Evolutionary conservation across 1,140 invertebrate species (phyloP).

Genomic region (Akabosia matsudoensis): DNA sequence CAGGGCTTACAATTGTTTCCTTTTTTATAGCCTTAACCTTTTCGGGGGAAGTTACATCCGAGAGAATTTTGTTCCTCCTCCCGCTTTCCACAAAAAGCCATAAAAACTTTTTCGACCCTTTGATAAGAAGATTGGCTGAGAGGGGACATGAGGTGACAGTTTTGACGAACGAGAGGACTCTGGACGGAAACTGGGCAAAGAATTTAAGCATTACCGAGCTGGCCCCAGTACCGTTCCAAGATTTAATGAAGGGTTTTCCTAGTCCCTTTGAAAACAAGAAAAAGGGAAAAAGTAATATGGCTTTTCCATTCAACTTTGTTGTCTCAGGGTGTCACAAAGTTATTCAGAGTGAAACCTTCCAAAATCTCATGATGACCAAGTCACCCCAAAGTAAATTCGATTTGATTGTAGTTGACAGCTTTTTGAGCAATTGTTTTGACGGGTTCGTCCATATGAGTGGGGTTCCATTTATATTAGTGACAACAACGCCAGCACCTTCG

Average conservation of each 20-base stretch:
- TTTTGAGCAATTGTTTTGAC: conserved; percentile 21
- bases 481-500: conserved; percentile 26
- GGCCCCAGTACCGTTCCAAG: not conserved
- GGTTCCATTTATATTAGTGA: conserved; percentile 26
- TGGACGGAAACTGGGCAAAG: not conserved
- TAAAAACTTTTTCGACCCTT: not conserved
- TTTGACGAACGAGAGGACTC: not conserved
- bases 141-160: not conserved
- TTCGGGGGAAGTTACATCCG: not conserved
- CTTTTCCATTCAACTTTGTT: not conserved
- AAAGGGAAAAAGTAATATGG: not conserved
- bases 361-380: not conserved
- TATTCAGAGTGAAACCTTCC: conserved; percentile 14
- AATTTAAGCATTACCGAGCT: not conserved
- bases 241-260: not conserved
- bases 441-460: conserved; percentile 22
- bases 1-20: not conserved
- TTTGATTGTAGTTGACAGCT: conserved; percentile 33
- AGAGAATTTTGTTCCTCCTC: not conserved
- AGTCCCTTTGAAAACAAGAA: not conserved
- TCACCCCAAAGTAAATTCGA: conserved; percentile 23
- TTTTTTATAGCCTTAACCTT: no score
- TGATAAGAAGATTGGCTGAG: not conserved
- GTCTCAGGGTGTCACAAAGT: not conserved
- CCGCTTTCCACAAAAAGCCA: not conserved